Conservation (phyloP, 1,140 invertebrate species). For the Apis cerana region DNA sequence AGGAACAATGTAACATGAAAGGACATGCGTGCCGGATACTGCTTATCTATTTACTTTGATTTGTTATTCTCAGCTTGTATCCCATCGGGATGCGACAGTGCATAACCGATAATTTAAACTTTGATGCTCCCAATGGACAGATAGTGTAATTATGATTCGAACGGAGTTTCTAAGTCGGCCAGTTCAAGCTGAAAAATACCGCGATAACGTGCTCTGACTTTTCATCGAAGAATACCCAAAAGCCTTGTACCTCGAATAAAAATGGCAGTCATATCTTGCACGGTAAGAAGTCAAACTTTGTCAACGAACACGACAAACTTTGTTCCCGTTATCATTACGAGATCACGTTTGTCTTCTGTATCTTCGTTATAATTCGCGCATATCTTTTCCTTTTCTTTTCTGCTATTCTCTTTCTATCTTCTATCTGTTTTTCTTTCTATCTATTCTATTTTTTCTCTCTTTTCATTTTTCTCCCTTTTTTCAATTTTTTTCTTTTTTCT, state of each 20-base stretch:
- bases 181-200: constrained; percentile 4
- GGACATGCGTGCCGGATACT: background rate
- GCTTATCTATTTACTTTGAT: constrained; percentile 1
- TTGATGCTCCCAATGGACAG: background rate
- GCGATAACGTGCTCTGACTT: constrained; percentile 16
- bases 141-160: constrained; percentile 10
- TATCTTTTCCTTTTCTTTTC: background rate
- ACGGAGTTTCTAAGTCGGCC: constrained; percentile 7
- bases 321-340: background rate
- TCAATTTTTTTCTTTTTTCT: background rate
- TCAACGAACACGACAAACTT: background rate
- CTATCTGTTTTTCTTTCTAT: background rate
- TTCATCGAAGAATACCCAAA: background rate
- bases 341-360: background rate
- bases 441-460: background rate
- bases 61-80: constrained; percentile 16
- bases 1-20: background rate
- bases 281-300: background rate
- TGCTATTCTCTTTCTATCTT: background rate
- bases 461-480: background rate
- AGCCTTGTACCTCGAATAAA: background rate
- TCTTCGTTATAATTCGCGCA: background rate
- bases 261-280: background rate
- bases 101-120: constrained; percentile 41
- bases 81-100: too few relatives aligned